These are phyloP conservation scores for Prunella himalayana DNA, from an alignment of 2,113 vertebrate genomes.

Conservation along the genomic window DNA sequence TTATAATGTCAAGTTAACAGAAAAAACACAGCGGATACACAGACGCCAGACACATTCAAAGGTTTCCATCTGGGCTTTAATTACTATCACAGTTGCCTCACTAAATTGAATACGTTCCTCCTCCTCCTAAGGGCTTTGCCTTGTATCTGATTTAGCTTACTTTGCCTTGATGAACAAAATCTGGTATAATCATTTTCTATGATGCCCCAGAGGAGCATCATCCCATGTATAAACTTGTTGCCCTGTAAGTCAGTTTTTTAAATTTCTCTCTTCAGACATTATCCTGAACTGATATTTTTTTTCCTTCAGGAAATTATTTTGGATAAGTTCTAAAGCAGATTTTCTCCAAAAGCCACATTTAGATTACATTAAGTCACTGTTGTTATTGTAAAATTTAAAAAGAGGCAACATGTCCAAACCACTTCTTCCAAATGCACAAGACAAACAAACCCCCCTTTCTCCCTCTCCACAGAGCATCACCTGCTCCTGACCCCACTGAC, in stretches of 20 bases:
- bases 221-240: conserved; percentile 31
- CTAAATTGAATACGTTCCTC: conserved; percentile 36
- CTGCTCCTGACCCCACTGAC: conserved; percentile 50
- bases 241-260: not conserved
- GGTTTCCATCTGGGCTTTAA: conserved; percentile 58
- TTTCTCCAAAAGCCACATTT: conserved; percentile 16
- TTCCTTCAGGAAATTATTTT: conserved; percentile 43
- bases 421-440: not conserved
- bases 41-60: conserved; percentile 43
- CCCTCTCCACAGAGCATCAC: not conserved
- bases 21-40: conserved; percentile 24
- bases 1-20: conserved; percentile 62
- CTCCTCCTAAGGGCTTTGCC: conserved; percentile 40
- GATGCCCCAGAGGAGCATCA: conserved; percentile 42
- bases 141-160: conserved; percentile 55
- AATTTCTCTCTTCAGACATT: not conserved
- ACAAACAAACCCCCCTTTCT: not conserved
- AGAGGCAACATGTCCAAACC: not conserved
- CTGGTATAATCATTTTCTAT: conserved; percentile 47
- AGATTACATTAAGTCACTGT: conserved; percentile 7
- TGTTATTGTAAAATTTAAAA: not conserved
- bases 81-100: conserved; percentile 55
- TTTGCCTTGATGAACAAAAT: conserved; percentile 59
- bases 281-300: not conserved
- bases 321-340: not conserved